Evolutionary conservation across 2,888 invertebrate species (phyloP).

Genomic region (Piscicola geometra): DNA sequence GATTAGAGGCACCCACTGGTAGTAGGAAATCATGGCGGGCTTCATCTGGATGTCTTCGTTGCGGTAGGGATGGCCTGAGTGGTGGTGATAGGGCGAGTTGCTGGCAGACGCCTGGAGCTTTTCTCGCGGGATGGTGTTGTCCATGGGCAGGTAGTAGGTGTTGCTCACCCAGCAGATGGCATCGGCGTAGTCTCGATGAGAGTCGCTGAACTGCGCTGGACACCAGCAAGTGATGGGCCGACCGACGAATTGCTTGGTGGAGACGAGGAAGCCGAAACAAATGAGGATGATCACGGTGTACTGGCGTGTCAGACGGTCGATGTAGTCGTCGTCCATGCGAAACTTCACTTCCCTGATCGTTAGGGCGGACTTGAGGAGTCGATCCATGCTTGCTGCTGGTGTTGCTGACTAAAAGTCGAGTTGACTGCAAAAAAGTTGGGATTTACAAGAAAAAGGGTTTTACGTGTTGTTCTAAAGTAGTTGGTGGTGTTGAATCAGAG

Average conservation of each 20-base stretch:
- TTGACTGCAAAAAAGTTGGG: no score
- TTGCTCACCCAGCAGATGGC: constrained; percentile 46
- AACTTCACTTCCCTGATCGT: constrained; percentile 44
- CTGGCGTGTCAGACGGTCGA: constrained; percentile 44
- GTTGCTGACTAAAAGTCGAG: no score
- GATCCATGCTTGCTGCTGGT: constrained; percentile 40
- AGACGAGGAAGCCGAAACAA: constrained; percentile 44
- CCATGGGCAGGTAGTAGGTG: constrained; percentile 45
- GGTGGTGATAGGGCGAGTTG: constrained; percentile 43
- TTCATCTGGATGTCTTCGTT: constrained; percentile 33
- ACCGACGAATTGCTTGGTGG: constrained; percentile 45
- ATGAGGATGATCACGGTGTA: constrained; percentile 45
- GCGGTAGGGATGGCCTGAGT: constrained; percentile 38
- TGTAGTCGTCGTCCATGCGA: constrained; percentile 45
- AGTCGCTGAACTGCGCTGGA: constrained; percentile 44
- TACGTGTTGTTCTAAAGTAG: no score
- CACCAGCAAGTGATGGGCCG: constrained; percentile 45
- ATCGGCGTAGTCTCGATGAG: constrained; percentile 44
- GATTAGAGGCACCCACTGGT: constrained; percentile 45
- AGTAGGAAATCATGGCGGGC: constrained; percentile 42
- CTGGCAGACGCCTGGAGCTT: constrained; percentile 38
- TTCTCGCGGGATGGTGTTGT: constrained; percentile 41
- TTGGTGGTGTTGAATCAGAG: no score
- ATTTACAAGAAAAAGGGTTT: no score
- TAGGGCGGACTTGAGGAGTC: constrained; percentile 45